Percentiles rank a stretch among this genome's conserved stretches.
phyloP scores from a whole-genome alignment of 2,888 invertebrate genomes.

The Dysmachus trigonus region DNA sequence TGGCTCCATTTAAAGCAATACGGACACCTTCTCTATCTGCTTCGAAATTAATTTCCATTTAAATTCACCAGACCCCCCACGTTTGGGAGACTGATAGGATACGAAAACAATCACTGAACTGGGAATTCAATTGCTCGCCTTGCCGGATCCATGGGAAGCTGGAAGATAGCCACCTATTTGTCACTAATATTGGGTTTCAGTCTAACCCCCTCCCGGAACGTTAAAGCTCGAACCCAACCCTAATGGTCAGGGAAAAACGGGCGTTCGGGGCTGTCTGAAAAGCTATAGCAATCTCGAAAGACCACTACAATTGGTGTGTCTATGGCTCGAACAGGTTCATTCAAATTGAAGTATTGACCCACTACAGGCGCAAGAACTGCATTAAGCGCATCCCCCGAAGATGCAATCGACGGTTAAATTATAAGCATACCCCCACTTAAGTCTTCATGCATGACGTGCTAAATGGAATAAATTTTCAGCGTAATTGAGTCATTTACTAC shows the following conservation, averaged over 20 bases:
- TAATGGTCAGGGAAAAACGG: neutral
- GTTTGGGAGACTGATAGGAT: constrained; percentile 33
- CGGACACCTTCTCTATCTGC: constrained; percentile 15
- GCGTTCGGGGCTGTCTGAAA: neutral
- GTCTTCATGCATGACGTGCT: neutral
- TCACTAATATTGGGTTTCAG: constrained; percentile 10
- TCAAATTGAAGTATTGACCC: neutral
- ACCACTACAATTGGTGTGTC: neutral
- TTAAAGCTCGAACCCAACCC: neutral
- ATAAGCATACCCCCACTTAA: neutral
- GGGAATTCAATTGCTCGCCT: constrained; percentile 21
- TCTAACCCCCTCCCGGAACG: neutral
- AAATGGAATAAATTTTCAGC: neutral
- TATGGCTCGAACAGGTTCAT: neutral
- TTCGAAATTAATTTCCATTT: constrained; percentile 38
- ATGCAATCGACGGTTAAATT: neutral
- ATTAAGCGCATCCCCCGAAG: neutral
- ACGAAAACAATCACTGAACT: constrained; percentile 27
- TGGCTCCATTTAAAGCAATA: constrained; percentile 18
- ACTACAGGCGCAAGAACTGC: neutral
- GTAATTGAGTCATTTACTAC: neutral
- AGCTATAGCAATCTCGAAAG: neutral
- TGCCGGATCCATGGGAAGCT: neutral
- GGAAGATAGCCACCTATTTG: constrained; percentile 1
- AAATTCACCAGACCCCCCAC: constrained; percentile 26